Conservation (phyloP, 2,888 invertebrate genomes). For the Gasteruption jaculator region DNA sequence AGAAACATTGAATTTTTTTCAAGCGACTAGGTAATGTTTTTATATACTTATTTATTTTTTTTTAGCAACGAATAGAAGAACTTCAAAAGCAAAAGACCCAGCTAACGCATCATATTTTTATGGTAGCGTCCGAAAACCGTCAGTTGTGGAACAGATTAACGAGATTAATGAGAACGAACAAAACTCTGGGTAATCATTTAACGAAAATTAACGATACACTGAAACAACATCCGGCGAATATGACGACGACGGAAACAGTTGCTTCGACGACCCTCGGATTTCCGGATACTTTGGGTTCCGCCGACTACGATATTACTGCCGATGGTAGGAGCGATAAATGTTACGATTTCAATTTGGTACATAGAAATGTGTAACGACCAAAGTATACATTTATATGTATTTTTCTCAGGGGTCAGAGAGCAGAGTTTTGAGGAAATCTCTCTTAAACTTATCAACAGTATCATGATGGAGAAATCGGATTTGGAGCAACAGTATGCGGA, state of each 20-base stretch:
- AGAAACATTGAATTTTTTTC: no score
- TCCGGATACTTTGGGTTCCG: no score
- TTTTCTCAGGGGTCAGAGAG: conserved; percentile 33
- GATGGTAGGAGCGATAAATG: conserved; percentile 3
- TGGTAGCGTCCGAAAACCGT: conserved; percentile 79
- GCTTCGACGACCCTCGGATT: no score
- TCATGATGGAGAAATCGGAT: conserved; percentile 66
- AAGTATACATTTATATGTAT: conserved; percentile 1
- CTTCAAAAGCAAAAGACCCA: conserved; percentile 72
- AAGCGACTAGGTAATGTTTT: conserved; percentile 1
- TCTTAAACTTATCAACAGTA: conserved; percentile 65
- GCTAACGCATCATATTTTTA: conserved; percentile 70
- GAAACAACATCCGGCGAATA: conserved; percentile 48
- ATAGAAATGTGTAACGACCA: neutral
- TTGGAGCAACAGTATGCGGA: conserved; percentile 63
- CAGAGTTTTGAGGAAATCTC: conserved; percentile 76
- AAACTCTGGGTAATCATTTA: conserved; percentile 54
- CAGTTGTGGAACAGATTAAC: conserved; percentile 73
- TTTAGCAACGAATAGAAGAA: conserved; percentile 65
- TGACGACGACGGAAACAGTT: no score
- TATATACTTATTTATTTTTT: conserved; percentile 22
- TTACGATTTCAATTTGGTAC: conserved; percentile 1
- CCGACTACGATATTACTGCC: no score
- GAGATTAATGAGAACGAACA: conserved; percentile 60
- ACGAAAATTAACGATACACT: conserved; percentile 56